Evolutionary conservation across 2,888 invertebrate species (phyloP).

Genomic region (Harpagoxenus sublaevis): DNA sequence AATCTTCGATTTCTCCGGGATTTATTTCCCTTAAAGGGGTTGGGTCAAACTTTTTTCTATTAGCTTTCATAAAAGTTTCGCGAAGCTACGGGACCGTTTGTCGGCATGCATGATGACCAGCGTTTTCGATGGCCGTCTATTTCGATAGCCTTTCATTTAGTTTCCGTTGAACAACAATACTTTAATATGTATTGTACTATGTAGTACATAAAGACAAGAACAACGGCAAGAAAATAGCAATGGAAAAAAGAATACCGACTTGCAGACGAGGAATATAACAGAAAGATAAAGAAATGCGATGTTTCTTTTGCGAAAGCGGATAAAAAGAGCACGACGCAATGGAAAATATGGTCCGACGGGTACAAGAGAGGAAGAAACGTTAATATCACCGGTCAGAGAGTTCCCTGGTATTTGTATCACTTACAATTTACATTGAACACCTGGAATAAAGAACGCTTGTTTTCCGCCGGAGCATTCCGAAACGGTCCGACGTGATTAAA

Average conservation of each 20-base stretch:
- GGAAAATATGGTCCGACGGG: slow-evolving; percentile 41
- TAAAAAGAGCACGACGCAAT: slow-evolving; percentile 39
- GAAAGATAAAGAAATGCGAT: slow-evolving; percentile 40
- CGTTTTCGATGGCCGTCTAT: not conserved
- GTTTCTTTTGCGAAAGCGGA: slow-evolving; percentile 34
- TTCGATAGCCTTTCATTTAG: slow-evolving; percentile 10
- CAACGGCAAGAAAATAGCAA: slow-evolving; percentile 15
- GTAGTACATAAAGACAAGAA: not conserved
- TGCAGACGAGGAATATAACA: not conserved
- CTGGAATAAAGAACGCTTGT: slow-evolving; percentile 63
- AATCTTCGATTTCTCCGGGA: not conserved
- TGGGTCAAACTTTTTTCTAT: not conserved
- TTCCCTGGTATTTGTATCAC: slow-evolving; percentile 53
- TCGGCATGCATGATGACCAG: not conserved
- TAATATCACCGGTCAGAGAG: slow-evolving; percentile 36
- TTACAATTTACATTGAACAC: slow-evolving; percentile 70
- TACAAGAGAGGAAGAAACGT: slow-evolving; percentile 47
- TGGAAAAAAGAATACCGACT: slow-evolving; percentile 17
- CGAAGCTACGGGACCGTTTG: not conserved
- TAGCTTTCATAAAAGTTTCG: slow-evolving; percentile 5
- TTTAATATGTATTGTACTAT: not conserved
- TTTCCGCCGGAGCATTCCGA: slow-evolving; percentile 60
- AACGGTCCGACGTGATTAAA: slow-evolving; percentile 70
- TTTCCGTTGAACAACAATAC: not conserved
- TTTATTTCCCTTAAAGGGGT: not conserved